Evolutionary conservation across 37 sponge, comb jelly and placozoan genomes (phyloP).

Genomic region (Crambe crambe): DNA sequence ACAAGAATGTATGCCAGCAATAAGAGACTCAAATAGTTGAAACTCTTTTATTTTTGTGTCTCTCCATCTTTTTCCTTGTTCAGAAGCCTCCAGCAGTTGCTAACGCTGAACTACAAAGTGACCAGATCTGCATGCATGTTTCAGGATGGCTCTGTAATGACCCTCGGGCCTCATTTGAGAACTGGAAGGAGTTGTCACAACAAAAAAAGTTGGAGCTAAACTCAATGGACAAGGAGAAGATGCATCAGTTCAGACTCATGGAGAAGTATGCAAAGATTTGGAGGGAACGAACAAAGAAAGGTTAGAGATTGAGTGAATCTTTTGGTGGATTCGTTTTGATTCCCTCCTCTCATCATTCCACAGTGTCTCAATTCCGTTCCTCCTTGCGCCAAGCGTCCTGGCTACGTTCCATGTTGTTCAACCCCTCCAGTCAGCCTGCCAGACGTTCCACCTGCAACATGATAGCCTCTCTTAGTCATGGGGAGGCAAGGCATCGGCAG

Average conservation of each 20-base stretch:
- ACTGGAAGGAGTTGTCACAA: conserved; percentile 35
- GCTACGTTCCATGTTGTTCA: conserved; percentile 86
- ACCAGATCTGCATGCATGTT: conserved; percentile 12
- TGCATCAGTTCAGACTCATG: conserved; percentile 37
- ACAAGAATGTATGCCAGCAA: no score
- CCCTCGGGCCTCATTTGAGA: conserved; percentile 32
- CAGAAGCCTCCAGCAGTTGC: conserved; percentile 7
- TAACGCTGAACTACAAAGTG: conserved; percentile 4
- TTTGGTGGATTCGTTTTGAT: background rate
- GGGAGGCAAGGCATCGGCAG: conserved; percentile 61
- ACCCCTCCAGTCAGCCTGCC: conserved; percentile 67
- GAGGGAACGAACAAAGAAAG: conserved; percentile 50
- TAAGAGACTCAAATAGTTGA: background rate
- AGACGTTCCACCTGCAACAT: conserved; percentile 65
- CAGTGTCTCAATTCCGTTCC: conserved; percentile 39
- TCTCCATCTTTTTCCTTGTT: background rate
- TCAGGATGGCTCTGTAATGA: conserved; percentile 52
- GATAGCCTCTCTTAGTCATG: conserved; percentile 64
- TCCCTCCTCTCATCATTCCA: background rate
- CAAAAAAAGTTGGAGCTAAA: conserved; percentile 2
- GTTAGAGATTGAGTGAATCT: conserved; percentile 9
- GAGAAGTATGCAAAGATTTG: conserved; percentile 68
- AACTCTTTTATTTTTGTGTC: background rate
- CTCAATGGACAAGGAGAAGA: conserved; percentile 23
- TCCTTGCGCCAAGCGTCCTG: conserved; percentile 64